These are phyloP conservation scores for Crotalus horridus DNA, from an alignment of 2,113 vertebrate species.

Conservation along the genomic window DNA sequence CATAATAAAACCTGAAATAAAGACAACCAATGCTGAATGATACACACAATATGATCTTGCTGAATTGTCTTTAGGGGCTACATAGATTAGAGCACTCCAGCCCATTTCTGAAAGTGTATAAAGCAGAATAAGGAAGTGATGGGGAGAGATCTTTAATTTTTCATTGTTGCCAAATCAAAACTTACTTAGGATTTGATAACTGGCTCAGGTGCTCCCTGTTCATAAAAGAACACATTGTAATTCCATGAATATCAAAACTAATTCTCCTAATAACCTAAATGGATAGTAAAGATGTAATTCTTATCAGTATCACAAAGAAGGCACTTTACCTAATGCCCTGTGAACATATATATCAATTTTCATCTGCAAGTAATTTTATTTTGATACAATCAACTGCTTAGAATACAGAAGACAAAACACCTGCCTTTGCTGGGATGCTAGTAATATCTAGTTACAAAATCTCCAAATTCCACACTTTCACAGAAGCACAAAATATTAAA, in stretches of 20 bases:
- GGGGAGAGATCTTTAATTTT: not conserved
- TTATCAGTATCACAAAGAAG: not conserved
- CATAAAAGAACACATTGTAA: constrained; percentile 22
- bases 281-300: not conserved
- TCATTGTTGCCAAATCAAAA: not conserved
- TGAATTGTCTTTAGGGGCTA: not conserved
- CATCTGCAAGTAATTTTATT: constrained; percentile 34
- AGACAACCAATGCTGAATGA: not conserved
- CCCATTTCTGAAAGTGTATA: not conserved
- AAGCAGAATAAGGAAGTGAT: not conserved
- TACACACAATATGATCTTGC: not conserved
- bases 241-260: not conserved
- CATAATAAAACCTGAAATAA: not conserved
- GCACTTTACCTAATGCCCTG: not conserved
- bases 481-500: not conserved
- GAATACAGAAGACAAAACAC: constrained; percentile 10
- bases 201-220: not conserved
- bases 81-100: not conserved
- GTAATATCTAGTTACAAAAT: not conserved
- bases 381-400: constrained; percentile 23
- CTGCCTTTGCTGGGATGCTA: not conserved
- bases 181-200: not conserved
- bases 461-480: not conserved
- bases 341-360: not conserved
- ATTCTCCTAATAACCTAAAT: constrained; percentile 2